Evolutionary conservation across 2,113 vertebrate species (phyloP).

Genomic region (Prietella phreatophila): DNA sequence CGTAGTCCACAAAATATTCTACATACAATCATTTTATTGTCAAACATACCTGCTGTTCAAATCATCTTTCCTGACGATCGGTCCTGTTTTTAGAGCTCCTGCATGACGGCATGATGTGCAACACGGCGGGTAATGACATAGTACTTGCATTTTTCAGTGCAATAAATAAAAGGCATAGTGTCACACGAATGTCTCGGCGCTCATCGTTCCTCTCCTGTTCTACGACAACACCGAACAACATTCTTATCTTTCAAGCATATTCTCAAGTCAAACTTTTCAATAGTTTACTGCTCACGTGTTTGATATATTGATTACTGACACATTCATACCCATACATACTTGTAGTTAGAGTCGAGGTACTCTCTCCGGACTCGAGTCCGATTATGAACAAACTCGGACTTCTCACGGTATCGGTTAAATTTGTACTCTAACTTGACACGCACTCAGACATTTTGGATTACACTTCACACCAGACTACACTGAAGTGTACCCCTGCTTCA

Average conservation of each 20-base stretch:
- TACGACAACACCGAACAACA: background rate
- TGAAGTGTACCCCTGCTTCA: no score
- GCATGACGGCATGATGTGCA: conserved; percentile 11
- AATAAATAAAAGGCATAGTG: background rate
- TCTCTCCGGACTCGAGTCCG: no score
- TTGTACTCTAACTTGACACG: no score
- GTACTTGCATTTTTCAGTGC: background rate
- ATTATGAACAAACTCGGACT: no score
- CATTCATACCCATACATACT: background rate
- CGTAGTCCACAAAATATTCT: background rate
- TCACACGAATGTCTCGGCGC: background rate
- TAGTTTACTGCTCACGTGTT: background rate
- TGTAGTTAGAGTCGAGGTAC: background rate
- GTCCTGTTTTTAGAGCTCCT: background rate
- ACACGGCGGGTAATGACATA: background rate
- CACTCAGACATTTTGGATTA: no score
- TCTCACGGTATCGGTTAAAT: no score
- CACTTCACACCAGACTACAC: no score
- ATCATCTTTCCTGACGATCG: background rate
- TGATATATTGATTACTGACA: background rate
- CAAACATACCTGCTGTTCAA: background rate
- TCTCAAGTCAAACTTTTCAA: background rate
- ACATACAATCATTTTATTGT: background rate
- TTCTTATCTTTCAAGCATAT: background rate
- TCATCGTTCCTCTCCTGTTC: background rate